A percentile compares a stretch with the other conserved stretches of the same genome.
Evolutionary conservation across 2,797 vertebrate species (phyloP).

Genomic region (Poecilia gillii): DNA sequence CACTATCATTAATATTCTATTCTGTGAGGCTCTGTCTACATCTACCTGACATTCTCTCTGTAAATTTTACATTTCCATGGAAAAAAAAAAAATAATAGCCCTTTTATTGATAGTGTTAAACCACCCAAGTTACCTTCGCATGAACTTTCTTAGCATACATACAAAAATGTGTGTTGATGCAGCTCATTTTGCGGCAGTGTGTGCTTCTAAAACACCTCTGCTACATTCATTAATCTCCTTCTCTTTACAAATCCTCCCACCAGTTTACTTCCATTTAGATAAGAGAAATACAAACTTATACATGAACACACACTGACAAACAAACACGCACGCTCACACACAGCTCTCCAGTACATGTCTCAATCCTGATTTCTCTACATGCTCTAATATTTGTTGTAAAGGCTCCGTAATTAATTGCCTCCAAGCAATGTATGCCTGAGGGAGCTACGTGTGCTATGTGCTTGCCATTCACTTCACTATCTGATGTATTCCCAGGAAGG

Average conservation of each 20-base stretch:
- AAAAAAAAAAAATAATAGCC: conserved; percentile 39
- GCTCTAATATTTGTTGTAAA: conserved; percentile 38
- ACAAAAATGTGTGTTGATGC: neutral
- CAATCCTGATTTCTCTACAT: conserved; percentile 31
- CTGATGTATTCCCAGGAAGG: conserved; percentile 26
- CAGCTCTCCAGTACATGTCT: conserved; percentile 27
- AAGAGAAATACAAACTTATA: conserved; percentile 22
- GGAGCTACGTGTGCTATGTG: conserved; percentile 24
- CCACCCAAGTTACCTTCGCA: conserved; percentile 27
- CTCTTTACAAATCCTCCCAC: conserved; percentile 55
- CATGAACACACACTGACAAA: conserved; percentile 9
- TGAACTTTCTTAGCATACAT: conserved; percentile 4
- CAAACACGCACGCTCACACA: conserved; percentile 14
- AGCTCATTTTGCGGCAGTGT: neutral
- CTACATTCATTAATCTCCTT: conserved; percentile 66
- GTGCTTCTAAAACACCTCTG: conserved; percentile 8
- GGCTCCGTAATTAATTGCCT: conserved; percentile 56
- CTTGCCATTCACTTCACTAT: conserved; percentile 34
- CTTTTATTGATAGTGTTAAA: conserved; percentile 37
- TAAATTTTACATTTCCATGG: conserved; percentile 46
- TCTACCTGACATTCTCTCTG: conserved; percentile 45
- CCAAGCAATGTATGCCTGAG: conserved; percentile 26
- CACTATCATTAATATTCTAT: conserved; percentile 65
- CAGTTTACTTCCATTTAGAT: conserved; percentile 55
- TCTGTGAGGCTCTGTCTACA: conserved; percentile 39